Base-by-base conservation (phyloP, 2,888 invertebrate species). In the Ophion obscuratus region DNA sequence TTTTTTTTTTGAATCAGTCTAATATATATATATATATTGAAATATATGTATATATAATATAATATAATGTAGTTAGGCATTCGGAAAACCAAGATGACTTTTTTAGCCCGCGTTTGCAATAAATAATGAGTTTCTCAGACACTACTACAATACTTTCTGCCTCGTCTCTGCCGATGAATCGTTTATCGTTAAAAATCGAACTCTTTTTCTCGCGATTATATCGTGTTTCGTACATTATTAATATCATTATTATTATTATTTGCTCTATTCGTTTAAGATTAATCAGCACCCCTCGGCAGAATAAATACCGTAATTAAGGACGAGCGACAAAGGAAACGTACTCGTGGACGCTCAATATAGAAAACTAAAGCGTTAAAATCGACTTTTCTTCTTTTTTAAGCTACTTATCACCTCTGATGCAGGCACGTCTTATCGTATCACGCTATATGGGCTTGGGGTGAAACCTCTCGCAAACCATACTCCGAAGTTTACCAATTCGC, bases 371-470 rank as follows among this genome's bases (percentile, higher is more conserved):
- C 90, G 88, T 91, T 85, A 53, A 80, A 88, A 87, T 78, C 77
- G 66, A 88, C 85, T 89, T 76, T 83, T 62, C 80, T 66, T 86
- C 47, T 74, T 77, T 77, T 84, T 78, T 89, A 89, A 90, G 90
- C 90, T 92, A 91, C 90, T 91, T 91, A 90, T 93, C 88, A 89
- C 92, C 91, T 86, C 85, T 85, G 86, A 88, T 93, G 93, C 94
- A 94, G 94, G 94, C 94, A 94, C 94, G 93, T 93, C 92, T 94
- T 93, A 92, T 92, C 90, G 92, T 93, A 93, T 94, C 92, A 94
- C 93, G 92, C 93, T 93, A 92, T 91, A 91, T 53, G 53, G 91
- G 91, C 91, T 90, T 90, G 86, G 89, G 89, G 87, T 86, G 88
- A 90, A 91, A 91, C 90, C 89, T 89, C 89, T 89, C 89, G 90